Conservation (phyloP, 2,888 invertebrate species). For the Dendrolimus pini region DNA sequence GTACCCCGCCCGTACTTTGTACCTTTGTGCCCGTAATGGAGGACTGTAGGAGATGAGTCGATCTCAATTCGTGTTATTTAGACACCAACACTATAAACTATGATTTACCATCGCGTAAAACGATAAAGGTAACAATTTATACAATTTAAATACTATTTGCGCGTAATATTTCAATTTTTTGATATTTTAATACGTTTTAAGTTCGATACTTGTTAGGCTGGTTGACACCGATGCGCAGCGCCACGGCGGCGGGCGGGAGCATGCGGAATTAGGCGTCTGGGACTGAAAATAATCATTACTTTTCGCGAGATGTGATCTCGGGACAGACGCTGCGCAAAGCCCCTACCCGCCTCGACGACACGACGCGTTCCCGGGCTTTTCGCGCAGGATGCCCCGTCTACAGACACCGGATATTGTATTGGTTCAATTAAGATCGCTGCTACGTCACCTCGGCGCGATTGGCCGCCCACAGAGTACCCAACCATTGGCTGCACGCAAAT, state of each 20-base stretch:
- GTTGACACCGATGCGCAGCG: constrained; percentile 50
- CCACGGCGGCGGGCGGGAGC: constrained; percentile 62
- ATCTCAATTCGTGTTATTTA: not conserved
- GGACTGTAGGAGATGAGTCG: not conserved
- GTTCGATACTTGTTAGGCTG: constrained; percentile 48
- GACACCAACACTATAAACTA: not conserved
- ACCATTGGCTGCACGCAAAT: constrained; percentile 40
- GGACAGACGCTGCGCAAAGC: constrained; percentile 66
- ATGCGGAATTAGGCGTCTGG: constrained; percentile 61
- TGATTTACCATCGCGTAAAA: not conserved
- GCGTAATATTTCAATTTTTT: constrained; percentile 43
- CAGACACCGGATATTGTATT: constrained; percentile 57
- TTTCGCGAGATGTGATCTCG: constrained; percentile 75
- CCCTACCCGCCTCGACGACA: constrained; percentile 34
- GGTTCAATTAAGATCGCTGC: constrained; percentile 47
- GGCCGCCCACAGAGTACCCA: constrained; percentile 20
- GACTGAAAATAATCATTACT: constrained; percentile 77
- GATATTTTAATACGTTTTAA: constrained; percentile 54
- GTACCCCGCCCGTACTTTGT: not conserved
- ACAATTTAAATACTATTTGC: constrained; percentile 9
- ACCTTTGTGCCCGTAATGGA: not conserved
- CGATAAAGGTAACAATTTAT: not conserved
- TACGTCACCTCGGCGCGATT: constrained; percentile 42
- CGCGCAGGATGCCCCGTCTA: constrained; percentile 63
- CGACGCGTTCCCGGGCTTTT: constrained; percentile 65